Evolutionary conservation across 2,797 vertebrate genomes (phyloP), one percentile per base, ranked within the genome.

Genomic region (Periophthalmus magnuspinnatus): DNA sequence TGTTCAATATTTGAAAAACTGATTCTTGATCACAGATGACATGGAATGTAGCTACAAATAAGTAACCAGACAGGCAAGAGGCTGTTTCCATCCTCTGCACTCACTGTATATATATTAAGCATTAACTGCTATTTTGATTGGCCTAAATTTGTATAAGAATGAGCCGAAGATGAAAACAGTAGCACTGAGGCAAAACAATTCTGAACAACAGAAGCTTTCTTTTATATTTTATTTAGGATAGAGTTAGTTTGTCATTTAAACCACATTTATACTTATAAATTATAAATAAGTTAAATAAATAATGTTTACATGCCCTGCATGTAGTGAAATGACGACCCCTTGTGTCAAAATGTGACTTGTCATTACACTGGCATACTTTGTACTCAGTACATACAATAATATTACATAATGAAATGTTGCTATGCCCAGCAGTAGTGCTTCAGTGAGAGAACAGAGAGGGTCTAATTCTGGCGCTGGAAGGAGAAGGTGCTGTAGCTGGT

Each of bases 371-470:
- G 22, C 21, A 55, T 22, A 71, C 62, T 71, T 41, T 88, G 85
- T 91, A 88, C 88, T 83, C 47, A 34, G 89, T 88, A 90, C 91
- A 91, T 86, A 88, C 86, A 78, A 77, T 73, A 71, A 75, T 72
- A 45, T 16, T 72, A 9, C 48, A 5, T 22, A 69, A 61, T 64
- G 24, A 28, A 57, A 57, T 75, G 70, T 34, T 60, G 6, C 36
- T 68, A 24, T 32, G 67, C 21, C 67, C n/a, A 62, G n/a, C 19
- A 36, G 19, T 10, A 56, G 45, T 70, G 14, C 28, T 67, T 64
- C 21, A 57, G 3, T 14, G 6, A 32, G 59, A n/a, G 48, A 22
- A 65, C 0, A 48, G 67, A 52, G 62, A 14, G 24, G 1, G 24
- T 69, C 69, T 72, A 84, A 47, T 5, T 81, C 60, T 75, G 50